A percentile compares a stretch with the other conserved stretches of the same genome.
phyloP scores from a whole-genome alignment of 1,140 invertebrate species.

The Dysdera silvatica region DNA sequence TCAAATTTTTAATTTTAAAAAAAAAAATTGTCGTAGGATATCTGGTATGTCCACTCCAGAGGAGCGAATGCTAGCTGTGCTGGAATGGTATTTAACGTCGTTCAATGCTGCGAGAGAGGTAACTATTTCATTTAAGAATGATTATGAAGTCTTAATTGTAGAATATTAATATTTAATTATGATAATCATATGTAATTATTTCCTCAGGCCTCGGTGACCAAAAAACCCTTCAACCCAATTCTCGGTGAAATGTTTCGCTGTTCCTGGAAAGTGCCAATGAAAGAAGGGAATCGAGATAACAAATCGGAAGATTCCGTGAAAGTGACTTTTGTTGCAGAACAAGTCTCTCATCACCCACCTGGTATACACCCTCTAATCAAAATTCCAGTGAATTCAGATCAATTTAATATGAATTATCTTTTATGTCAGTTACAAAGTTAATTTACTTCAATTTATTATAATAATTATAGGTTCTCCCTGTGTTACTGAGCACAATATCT shows the following conservation, averaged over 20 bases:
- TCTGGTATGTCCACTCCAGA: constrained; percentile 67
- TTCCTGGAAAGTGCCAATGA: constrained; percentile 51
- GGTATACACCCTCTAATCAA: background rate
- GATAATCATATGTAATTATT: background rate
- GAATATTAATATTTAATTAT: background rate
- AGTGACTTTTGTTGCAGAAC: constrained; percentile 82
- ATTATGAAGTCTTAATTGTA: too few species aligned
- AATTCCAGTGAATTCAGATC: too few species aligned
- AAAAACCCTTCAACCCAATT: constrained; percentile 96
- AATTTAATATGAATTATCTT: too few species aligned
- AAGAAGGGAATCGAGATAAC: background rate
- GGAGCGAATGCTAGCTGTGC: constrained; percentile 85
- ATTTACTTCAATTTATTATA: too few species aligned
- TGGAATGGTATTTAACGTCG: constrained; percentile 90
- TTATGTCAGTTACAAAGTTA: too few species aligned
- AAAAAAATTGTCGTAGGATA: constrained; percentile 70
- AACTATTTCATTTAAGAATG: background rate
- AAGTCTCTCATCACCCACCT: constrained; percentile 99
- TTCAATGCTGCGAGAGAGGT: constrained; percentile 88
- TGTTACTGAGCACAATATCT: too few species aligned
- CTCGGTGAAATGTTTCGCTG: constrained; percentile 90
- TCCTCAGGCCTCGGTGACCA: constrained; percentile 67
- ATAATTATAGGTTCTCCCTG: too few species aligned
- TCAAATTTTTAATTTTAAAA: too few species aligned
- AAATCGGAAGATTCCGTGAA: constrained; percentile 15